Evolutionary conservation across 2,797 vertebrate species (phyloP).

Genomic region (Trichosurus vulpecula): DNA sequence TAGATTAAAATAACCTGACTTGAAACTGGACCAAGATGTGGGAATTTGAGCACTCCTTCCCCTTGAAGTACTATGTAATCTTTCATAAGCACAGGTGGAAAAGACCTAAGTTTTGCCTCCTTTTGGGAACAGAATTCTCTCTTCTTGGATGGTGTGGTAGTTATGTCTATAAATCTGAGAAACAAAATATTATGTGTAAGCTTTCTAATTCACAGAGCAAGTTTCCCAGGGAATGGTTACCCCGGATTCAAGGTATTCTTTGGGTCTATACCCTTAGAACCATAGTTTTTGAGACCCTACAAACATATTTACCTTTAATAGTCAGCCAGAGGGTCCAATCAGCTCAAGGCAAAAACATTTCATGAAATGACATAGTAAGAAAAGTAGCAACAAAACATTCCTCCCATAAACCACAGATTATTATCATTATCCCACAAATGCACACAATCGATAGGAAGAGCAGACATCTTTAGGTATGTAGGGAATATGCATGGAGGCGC

Average conservation of each 20-base stretch:
- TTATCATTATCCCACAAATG: not conserved
- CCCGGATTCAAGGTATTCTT: not conserved
- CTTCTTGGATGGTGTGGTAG: constrained; percentile 4
- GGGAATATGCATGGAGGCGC: not conserved
- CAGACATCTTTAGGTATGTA: not conserved
- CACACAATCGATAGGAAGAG: not conserved
- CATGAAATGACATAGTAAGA: not conserved
- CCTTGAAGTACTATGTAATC: constrained; percentile 26
- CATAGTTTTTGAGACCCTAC: not conserved
- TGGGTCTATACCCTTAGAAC: not conserved
- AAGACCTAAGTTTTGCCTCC: constrained; percentile 7
- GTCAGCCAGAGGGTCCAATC: not conserved
- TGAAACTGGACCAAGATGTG: constrained; percentile 44
- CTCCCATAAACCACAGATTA: too few species aligned
- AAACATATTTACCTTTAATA: not conserved
- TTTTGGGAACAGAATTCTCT: constrained; percentile 25
- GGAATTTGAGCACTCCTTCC: not conserved
- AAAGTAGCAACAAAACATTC: not conserved
- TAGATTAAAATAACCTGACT: constrained; percentile 50
- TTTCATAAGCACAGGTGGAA: constrained; percentile 25
- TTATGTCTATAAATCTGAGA: not conserved
- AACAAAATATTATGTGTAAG: not conserved
- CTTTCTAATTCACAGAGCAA: constrained; percentile 16
- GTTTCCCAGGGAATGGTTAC: not conserved
- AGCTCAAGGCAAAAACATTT: not conserved